phyloP scores from a whole-genome alignment of 2,113 vertebrate genomes.

The Agapornis roseicollis region DNA sequence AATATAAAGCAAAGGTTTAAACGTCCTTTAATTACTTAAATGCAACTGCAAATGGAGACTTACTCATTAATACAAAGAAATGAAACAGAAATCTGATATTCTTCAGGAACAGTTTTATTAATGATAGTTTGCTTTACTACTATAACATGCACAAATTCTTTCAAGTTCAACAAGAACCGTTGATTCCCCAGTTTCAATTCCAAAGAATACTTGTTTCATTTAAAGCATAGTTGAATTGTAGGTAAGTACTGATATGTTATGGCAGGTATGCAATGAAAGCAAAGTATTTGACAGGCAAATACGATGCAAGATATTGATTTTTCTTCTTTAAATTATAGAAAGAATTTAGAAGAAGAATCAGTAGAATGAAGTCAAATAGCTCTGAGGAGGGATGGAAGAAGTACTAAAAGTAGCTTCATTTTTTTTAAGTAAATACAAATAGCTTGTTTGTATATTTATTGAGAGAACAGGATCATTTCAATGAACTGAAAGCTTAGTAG shows the following conservation, averaged over 20 bases:
- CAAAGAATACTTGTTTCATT: not conserved
- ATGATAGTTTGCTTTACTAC: not conserved
- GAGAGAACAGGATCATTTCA: not conserved
- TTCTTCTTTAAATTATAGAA: conserved; percentile 13
- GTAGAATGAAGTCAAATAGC: not conserved
- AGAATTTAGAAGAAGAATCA: conserved; percentile 27
- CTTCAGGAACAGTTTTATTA: conserved; percentile 47
- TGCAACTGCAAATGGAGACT: conserved; percentile 29
- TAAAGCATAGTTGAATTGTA: conserved; percentile 9
- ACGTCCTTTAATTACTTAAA: conserved; percentile 36
- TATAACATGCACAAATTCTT: not conserved
- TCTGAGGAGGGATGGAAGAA: conserved; percentile 3
- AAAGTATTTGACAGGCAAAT: conserved; percentile 7
- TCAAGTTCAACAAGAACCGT: not conserved
- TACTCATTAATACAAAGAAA: conserved; percentile 60
- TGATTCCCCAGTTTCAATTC: not conserved
- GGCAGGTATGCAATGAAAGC: not conserved
- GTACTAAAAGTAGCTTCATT: not conserved
- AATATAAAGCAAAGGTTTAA: conserved; percentile 2
- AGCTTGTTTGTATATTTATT: not conserved
- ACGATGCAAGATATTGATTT: not conserved
- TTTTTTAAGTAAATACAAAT: conserved; percentile 15
- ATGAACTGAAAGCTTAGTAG: not conserved
- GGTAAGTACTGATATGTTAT: not conserved
- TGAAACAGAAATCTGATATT: conserved; percentile 49